Evolutionary conservation across 1,140 invertebrate species (phyloP), one percentile per base, ranked within the genome.

Genomic region (Rhysida immarginata): DNA sequence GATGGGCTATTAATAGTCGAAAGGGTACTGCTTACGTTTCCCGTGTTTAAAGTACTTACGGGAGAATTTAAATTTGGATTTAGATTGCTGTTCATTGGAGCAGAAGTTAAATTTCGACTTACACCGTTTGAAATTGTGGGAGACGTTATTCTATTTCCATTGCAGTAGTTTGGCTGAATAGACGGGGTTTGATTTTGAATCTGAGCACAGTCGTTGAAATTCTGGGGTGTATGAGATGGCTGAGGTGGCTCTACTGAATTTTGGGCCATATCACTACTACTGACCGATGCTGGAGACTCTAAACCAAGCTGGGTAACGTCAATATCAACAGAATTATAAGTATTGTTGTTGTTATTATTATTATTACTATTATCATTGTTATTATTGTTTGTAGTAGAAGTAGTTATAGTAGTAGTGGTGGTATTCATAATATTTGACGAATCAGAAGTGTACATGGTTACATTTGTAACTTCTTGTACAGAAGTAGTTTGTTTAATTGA

Each of bases 271-370:
- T 91, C 85, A 62, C 67, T 74, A 29, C 85, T 87, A 0, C 84
- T 82, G 55, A 92, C 90, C 21, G 85, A 87, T 0, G 85, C 82
- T 0, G 88, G 87, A 0, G 88, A 91, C 64, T 91, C 87, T 52
- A 92, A 70, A 2, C 83, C 85, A 24, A 91, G 68, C 64, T 89
- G 86, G 60, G 78, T 80, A 0, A 87, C 85, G 68, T 89, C 87
- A 51, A 91, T 70, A 58, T 90, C 87, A 82, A 87, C 56, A 80
- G 80, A 59, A 27, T 51, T 51, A 20, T 5, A 25, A 5, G 72
- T 69, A 67, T 85, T 84, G 56, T 85, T 74, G 41, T 83, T 85
- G 59, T 86, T 83, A 2, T 87, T 84, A 0, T 85, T 88, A 64
- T 87, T 87, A n/a, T n/a, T n/a, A n/a, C n/a, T n/a, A 27, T 51